Conservation (phyloP, 2,113 vertebrate genomes). For the Heliornis fulica region DNA sequence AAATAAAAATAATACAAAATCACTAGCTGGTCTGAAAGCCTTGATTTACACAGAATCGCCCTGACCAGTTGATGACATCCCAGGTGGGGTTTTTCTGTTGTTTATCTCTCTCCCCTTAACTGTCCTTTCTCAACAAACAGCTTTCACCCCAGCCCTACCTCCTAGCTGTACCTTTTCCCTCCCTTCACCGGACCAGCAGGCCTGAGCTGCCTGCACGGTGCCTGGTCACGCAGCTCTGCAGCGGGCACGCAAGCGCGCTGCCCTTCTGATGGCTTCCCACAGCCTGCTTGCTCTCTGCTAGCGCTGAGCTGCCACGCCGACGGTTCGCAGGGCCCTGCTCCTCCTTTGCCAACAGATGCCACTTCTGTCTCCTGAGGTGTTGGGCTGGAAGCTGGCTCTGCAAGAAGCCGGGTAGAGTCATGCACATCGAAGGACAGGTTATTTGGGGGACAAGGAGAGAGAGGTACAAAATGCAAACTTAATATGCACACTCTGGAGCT, state of each 20-base stretch:
- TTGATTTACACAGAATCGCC: not conserved
- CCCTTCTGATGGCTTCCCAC: not conserved
- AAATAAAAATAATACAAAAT: not conserved
- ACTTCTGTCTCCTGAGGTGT: not conserved
- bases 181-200: not conserved
- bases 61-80: not conserved
- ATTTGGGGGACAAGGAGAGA: not conserved
- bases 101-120: not conserved
- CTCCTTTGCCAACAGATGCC: not conserved
- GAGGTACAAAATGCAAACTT: not conserved
- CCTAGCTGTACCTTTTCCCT: not conserved
- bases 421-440: not conserved
- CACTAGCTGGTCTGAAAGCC: not conserved
- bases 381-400: not conserved
- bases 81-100: not conserved
- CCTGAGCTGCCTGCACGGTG: rapidly evolving
- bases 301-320: not conserved
- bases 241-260: not conserved
- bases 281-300: not conserved
- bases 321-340: not conserved
- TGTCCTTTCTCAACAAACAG: not conserved
- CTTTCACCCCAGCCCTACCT: not conserved
- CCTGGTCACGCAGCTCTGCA: not conserved
- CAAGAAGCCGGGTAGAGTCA: not conserved
- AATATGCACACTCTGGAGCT: not conserved